Conservation (phyloP, 2,113 vertebrate species). For the Pelecanoides urinatrix region DNA sequence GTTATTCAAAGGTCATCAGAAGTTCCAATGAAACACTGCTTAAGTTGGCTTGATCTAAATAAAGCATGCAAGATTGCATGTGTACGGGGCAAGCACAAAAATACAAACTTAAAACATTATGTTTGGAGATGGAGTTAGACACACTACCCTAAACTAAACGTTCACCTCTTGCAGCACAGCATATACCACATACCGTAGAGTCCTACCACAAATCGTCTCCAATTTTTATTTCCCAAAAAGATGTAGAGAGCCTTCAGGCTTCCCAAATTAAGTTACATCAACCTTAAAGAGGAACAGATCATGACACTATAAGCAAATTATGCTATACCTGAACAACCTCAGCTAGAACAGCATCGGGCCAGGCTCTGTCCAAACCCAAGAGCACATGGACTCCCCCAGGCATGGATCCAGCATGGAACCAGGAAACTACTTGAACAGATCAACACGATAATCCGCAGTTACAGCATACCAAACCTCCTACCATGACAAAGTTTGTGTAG, state of each 20-base stretch:
- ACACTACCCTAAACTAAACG: neutral
- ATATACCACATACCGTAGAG: rapidly evolving
- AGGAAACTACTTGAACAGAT: neutral
- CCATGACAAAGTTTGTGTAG: neutral
- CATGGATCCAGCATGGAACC: neutral
- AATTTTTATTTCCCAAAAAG: neutral
- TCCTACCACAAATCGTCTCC: neutral
- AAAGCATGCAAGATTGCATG: neutral
- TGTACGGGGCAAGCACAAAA: neutral
- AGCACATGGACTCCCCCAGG: neutral
- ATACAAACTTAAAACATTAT: neutral
- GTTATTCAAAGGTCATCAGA: neutral
- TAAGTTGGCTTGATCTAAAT: neutral
- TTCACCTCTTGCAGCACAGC: neutral
- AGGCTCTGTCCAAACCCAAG: neutral
- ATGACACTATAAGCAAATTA: neutral
- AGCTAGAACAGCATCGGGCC: rapidly evolving
- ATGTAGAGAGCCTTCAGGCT: neutral
- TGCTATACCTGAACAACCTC: neutral
- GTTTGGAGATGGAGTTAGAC: neutral
- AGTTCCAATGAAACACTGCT: neutral
- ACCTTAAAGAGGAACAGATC: neutral
- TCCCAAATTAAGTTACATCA: neutral
- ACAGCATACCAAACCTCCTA: neutral
- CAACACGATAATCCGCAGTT: neutral